phyloP scores from a whole-genome alignment of 1,140 invertebrate genomes.

The Oryctes rhinoceros region DNA sequence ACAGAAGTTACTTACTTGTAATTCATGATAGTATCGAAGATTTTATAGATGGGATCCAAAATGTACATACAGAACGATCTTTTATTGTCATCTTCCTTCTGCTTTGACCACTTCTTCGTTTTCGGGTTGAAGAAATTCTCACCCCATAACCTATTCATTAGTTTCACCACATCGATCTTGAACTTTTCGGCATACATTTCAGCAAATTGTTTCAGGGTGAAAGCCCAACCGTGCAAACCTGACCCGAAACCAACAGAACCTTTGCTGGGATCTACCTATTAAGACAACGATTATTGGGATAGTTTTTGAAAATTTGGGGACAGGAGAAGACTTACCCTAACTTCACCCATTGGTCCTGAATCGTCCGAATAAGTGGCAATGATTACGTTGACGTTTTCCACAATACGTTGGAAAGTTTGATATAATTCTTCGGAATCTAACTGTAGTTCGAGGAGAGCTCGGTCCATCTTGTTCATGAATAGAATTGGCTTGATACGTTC shows the following conservation, averaged over 20 bases:
- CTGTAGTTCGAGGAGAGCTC: slow-evolving; percentile 94
- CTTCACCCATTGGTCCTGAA: slow-evolving; percentile 98
- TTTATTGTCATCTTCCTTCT: slow-evolving; percentile 88
- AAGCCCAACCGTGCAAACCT: slow-evolving; percentile 99
- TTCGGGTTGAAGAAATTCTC: slow-evolving; percentile 98
- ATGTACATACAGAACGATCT: slow-evolving; percentile 99
- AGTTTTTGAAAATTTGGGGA: no score
- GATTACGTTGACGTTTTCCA: slow-evolving; percentile 99
- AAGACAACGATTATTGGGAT: background rate
- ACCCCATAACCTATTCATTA: slow-evolving; percentile 97
- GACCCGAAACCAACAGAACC: slow-evolving; percentile 99
- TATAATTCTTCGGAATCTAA: slow-evolving; percentile 96
- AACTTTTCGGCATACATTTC: slow-evolving; percentile 99
- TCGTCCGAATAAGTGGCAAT: slow-evolving; percentile 99
- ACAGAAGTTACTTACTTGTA: slow-evolving; percentile 69
- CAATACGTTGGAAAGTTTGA: slow-evolving; percentile 99
- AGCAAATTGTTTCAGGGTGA: slow-evolving; percentile 98
- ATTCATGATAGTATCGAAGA: slow-evolving; percentile 98
- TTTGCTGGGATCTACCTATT: slow-evolving; percentile 90
- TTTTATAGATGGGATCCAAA: slow-evolving; percentile 98
- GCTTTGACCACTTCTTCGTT: slow-evolving; percentile 98
- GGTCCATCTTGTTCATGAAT: slow-evolving; percentile 99
- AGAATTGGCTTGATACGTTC: slow-evolving; percentile 99
- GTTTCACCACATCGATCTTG: slow-evolving; percentile 95
- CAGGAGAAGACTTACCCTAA: slow-evolving; percentile 72